A percentile compares a stretch with the other conserved stretches of the same genome.
Evolutionary conservation across 2,888 invertebrate species (phyloP).

Genomic region (Clanis bilineata): DNA sequence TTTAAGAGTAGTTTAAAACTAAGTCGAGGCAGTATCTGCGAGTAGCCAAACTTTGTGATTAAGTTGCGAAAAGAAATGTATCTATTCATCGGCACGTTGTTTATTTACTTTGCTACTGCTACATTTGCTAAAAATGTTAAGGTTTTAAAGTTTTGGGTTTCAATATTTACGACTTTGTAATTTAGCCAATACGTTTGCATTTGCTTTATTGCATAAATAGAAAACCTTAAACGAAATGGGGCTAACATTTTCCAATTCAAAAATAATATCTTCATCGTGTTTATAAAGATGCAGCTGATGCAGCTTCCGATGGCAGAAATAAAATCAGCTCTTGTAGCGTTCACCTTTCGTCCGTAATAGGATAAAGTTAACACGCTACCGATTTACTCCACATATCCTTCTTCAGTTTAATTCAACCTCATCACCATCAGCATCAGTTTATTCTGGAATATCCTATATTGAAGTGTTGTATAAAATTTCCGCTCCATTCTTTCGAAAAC

Average conservation of each 20-base stretch:
- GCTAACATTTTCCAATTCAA: not conserved
- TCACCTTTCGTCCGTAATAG: not conserved
- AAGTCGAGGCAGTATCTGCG: constrained; percentile 43
- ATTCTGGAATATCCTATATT: not conserved
- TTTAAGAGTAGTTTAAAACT: constrained; percentile 41
- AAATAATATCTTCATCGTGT: not conserved
- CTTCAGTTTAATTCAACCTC: not conserved
- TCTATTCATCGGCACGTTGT: constrained; percentile 37
- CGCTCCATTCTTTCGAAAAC: not conserved
- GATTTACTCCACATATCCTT: not conserved
- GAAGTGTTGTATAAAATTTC: not conserved
- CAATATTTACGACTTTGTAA: no score
- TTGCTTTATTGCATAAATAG: no score
- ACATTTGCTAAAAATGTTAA: not conserved
- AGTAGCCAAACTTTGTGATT: constrained; percentile 46
- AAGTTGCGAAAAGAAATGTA: constrained; percentile 51
- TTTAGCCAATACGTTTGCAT: no score
- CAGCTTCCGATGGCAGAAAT: not conserved
- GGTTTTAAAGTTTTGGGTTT: no score
- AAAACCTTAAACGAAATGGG: not conserved
- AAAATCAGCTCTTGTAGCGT: not conserved
- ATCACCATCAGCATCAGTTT: not conserved
- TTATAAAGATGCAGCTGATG: not conserved
- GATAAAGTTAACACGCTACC: not conserved
- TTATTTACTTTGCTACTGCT: not conserved